These are phyloP conservation scores for Hanleya hanleyi DNA, from an alignment of 2,888 invertebrate species.

Conservation along the genomic window DNA sequence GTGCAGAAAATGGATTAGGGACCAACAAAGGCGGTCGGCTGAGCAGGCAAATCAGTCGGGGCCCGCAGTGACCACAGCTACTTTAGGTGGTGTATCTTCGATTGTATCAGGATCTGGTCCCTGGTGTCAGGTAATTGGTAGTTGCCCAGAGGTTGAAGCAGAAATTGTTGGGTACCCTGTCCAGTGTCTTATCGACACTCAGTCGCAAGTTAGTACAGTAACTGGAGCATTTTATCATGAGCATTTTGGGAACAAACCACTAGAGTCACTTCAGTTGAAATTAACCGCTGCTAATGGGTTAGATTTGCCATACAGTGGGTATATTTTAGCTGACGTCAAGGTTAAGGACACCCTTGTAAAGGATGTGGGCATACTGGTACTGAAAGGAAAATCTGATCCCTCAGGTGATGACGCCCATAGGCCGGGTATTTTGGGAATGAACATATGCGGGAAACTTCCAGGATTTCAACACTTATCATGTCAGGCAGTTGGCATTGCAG, in stretches of 20 bases:
- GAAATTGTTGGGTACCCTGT: background rate
- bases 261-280: slow-evolving; percentile 1
- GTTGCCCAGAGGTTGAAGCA: slow-evolving; percentile 10
- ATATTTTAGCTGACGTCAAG: slow-evolving; percentile 22
- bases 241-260: background rate
- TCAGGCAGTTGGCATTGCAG: too few species aligned
- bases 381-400: slow-evolving; percentile 1
- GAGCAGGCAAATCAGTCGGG: too few species aligned
- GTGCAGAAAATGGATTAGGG: too few species aligned
- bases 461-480: too few species aligned
- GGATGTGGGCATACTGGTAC: slow-evolving; percentile 12
- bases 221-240: slow-evolving; percentile 15
- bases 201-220: slow-evolving; percentile 5
- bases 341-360: background rate
- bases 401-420: background rate
- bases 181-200: slow-evolving; percentile 20
- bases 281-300: slow-evolving; percentile 17
- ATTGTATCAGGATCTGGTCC: too few species aligned
- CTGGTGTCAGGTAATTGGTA: slow-evolving; percentile 11
- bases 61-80: too few species aligned
- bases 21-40: too few species aligned
- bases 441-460: too few species aligned
- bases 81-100: too few species aligned
- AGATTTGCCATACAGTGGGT: slow-evolving; percentile 25
- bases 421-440: slow-evolving; percentile 30